A percentile compares a stretch with the other conserved stretches of the same genome.
Evolutionary conservation across 2,113 vertebrate species (phyloP).

Genomic region (Catharus minimus): DNA sequence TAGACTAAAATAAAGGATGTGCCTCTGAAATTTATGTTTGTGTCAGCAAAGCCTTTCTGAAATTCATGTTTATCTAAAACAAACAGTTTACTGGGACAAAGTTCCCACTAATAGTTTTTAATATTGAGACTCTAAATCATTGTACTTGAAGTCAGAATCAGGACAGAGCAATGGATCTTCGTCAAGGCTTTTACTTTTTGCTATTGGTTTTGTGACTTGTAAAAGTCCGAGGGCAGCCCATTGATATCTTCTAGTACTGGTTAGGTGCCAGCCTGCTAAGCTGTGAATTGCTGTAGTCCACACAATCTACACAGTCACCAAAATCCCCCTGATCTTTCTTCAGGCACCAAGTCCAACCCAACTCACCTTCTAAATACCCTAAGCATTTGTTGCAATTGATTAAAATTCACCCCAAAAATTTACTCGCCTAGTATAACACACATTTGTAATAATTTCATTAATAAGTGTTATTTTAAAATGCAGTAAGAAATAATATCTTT

Average conservation of each 20-base stretch:
- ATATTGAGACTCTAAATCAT: background rate
- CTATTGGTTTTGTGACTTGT: background rate
- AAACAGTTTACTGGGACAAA: background rate
- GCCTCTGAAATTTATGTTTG: background rate
- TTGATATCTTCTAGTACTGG: background rate
- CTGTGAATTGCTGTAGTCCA: background rate
- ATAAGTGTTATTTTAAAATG: background rate
- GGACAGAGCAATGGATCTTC: background rate
- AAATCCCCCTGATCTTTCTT: background rate
- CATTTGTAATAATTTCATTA: background rate
- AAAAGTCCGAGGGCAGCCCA: background rate
- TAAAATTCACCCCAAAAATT: background rate
- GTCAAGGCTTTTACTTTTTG: background rate
- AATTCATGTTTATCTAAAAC: background rate
- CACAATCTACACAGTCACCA: background rate
- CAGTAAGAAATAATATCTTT: background rate
- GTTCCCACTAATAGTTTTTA: background rate
- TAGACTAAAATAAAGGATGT: background rate
- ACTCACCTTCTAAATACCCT: background rate
- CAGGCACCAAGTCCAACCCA: background rate
- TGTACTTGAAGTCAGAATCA: background rate
- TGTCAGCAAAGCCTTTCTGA: background rate
- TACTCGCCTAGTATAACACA: background rate
- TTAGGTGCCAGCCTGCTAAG: background rate
- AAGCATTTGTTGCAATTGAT: background rate